Evolutionary conservation across 1,140 invertebrate genomes (phyloP), one percentile per base, ranked within the genome.

Genomic region (Caenorhabditis brenneri): DNA sequence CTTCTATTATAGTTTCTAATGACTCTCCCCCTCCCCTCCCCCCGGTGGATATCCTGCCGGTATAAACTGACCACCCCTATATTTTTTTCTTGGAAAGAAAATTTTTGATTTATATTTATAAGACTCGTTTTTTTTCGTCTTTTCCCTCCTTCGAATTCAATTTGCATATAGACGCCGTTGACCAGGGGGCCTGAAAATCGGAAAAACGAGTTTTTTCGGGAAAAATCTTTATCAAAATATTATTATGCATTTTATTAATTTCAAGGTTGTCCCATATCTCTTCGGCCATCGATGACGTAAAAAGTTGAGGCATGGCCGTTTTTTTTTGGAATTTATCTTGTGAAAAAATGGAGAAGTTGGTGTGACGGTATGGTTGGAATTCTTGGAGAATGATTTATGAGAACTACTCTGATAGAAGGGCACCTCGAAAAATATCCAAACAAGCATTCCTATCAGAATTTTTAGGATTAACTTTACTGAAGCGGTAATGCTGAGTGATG

Each of bases 171-270:
- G 33, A 7, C 19, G 36, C 12, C 9, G 29, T n/a, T 74, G 65
- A 74, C 65, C 65, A 42, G n/a, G n/a, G n/a, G n/a, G n/a, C n/a
- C 42, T 74, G 9, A 33, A 12, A 10, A 22, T n/a, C 12, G n/a
- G 24, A 74, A 31, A 33, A 36, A n/a, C 15, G 36, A n/a, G 65
- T 33, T 74, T 74, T 24, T 74, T 74, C 36, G n/a, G n/a, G n/a
- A n/a, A 9, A 74, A 74, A 74, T 39, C 33, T 19, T 74, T 74
- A 74, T 74, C 65, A 74, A 74, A 74, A 74, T n/a, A n/a, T n/a
- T 46, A 74, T 74, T 74, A 74, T 74, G 65, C 65, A 74, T 74
- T 33, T 74, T n/a, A n/a, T 5, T 4, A 15, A 39, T 2, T 24
- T 42, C 42, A 42, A 10, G 6, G 12, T n/a, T 51, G 12, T n/a